Percentiles rank a stretch among this genome's conserved stretches.
Conservation (phyloP, 2,888 invertebrate genomes). For the Tetragnatha montana region DNA sequence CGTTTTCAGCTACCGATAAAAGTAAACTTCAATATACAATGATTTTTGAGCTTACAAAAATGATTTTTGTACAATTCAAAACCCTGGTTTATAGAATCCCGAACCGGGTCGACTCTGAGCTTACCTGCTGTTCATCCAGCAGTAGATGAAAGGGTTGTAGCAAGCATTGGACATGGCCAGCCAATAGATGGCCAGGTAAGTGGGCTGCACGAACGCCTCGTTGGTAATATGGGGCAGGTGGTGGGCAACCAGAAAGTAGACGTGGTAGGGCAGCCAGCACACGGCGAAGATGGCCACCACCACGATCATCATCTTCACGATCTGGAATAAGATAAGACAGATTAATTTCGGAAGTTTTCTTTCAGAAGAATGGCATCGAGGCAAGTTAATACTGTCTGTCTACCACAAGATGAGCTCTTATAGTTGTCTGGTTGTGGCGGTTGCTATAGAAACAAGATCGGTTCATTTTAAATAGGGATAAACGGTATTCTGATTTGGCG, state of each 20-base stretch:
- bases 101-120: no score
- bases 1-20: no score
- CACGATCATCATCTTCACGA: slow-evolving; percentile 77
- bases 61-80: no score
- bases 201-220: slow-evolving; percentile 86
- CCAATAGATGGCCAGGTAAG: slow-evolving; percentile 91
- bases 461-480: no score
- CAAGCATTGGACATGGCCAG: slow-evolving; percentile 85
- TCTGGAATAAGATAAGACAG: slow-evolving; percentile 52
- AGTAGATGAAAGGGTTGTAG: slow-evolving; percentile 78
- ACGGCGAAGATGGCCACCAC: slow-evolving; percentile 77
- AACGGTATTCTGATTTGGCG: no score
- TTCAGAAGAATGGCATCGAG: not conserved
- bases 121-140: slow-evolving; percentile 77
- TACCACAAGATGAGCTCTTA: no score
- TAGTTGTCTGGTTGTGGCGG: no score
- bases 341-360: no score
- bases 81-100: no score
- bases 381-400: not conserved
- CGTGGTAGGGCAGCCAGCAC: slow-evolving; percentile 96
- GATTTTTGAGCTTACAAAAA: no score
- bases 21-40: no score
- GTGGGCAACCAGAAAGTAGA: slow-evolving; percentile 91
- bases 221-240: slow-evolving; percentile 85
- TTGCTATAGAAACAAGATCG: no score